These are phyloP conservation scores for Cheilosia soror DNA, from an alignment of 2,888 invertebrate species.

Conservation along the genomic window DNA sequence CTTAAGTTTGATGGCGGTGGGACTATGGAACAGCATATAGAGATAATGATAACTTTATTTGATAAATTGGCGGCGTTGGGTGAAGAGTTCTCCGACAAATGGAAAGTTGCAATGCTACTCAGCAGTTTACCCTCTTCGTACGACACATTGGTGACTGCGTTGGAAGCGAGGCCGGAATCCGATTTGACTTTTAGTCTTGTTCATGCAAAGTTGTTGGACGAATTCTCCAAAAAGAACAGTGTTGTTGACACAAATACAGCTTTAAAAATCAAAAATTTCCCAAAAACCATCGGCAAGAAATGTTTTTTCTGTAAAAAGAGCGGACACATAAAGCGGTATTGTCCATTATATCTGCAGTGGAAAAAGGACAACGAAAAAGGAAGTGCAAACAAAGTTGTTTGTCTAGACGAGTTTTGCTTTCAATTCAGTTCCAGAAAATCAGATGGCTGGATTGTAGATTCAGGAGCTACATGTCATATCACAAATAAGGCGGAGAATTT, in stretches of 20 bases:
- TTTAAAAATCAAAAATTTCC: background rate
- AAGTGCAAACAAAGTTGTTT: conserved; percentile 1
- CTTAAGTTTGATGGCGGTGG: too few species aligned
- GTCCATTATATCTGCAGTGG: background rate
- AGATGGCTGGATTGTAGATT: conserved; percentile 72
- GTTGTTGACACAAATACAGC: background rate
- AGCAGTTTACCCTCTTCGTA: conserved; percentile 7
- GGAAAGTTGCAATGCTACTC: conserved; percentile 4
- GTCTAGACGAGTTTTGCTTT: conserved; percentile 3
- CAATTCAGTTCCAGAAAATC: background rate
- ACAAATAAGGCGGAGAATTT: conserved; percentile 4
- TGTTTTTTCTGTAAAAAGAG: background rate
- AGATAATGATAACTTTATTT: background rate
- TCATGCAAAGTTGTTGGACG: background rate
- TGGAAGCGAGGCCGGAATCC: too few species aligned
- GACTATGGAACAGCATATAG: background rate
- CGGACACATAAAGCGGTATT: background rate
- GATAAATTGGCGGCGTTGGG: background rate
- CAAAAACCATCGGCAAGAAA: background rate
- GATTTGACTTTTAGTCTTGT: too few species aligned
- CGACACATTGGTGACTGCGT: background rate
- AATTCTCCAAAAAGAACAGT: background rate
- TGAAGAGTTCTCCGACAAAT: conserved; percentile 1
- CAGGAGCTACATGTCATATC: conserved; percentile 70
- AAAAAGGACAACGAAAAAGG: background rate